Evolutionary conservation across 92 coral and sea anemone genomes (phyloP).

Genomic region (Zoanthus solanderi): DNA sequence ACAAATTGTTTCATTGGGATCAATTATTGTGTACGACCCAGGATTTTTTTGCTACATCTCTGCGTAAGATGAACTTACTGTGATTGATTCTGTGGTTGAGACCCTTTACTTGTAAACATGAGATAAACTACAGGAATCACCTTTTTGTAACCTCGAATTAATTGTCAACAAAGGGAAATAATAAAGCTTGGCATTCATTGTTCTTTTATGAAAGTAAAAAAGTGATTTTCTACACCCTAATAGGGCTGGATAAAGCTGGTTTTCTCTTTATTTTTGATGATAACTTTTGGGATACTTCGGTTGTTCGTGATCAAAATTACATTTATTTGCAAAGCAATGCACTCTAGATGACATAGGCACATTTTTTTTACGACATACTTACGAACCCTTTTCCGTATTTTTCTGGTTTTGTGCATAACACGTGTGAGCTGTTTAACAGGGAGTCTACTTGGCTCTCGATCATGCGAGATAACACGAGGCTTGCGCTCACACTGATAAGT

Average conservation of each 20-base stretch:
- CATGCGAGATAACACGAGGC: neutral
- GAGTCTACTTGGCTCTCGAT: neutral
- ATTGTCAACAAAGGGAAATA: neutral
- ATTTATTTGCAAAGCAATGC: neutral
- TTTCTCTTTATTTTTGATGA: neutral
- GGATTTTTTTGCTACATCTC: neutral
- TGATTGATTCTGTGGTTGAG: neutral
- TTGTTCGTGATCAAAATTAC: neutral
- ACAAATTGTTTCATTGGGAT: neutral
- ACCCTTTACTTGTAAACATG: neutral
- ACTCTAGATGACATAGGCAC: neutral
- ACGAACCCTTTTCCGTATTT: too few relatives aligned
- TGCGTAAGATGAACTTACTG: neutral
- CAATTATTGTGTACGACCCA: neutral
- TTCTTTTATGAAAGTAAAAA: neutral
- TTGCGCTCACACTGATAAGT: neutral
- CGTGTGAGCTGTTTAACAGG: neutral
- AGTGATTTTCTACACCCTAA: neutral
- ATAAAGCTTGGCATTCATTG: neutral
- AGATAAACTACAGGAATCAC: neutral
- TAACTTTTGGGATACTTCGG: neutral
- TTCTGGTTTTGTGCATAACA: neutral
- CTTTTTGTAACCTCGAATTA: neutral
- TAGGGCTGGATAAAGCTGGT: neutral
- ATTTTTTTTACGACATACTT: neutral